Base-by-base conservation (phyloP, 2,888 invertebrate genomes). In the Cosmorhoe ocellata region DNA sequence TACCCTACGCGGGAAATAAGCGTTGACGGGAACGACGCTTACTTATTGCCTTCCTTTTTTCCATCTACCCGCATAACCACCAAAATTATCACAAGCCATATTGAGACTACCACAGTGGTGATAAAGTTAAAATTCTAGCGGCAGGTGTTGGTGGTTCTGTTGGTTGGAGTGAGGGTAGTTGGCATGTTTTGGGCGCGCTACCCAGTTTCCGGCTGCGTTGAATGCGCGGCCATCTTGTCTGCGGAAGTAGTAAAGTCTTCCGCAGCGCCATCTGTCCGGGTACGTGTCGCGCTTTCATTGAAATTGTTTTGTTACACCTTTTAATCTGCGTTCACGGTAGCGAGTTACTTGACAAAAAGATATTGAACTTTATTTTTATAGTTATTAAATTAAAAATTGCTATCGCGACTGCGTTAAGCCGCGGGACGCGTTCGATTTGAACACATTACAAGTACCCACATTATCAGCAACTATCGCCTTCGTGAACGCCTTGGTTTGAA, bases 191-290 rank as follows among this genome's bases (percentile, higher is more conserved):
- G 74, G 76, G 76, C 64, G 71, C 71, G 74, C 69, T 69, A 76
- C 75, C 79, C 79, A 81, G 84, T 81, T 84, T 88, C 87, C 88
- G 79, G 78, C 65, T 71, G 76, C 76, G 74, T 74, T 80, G 80
- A 83, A 80, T 78, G 79, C 74, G 67, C 80, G 77, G 86, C 87
- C 88, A 87, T 88, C 87, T 88, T 88, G 87, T 81, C 79, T 78
- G 67, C 79, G 90, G 90, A 90, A 90, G 89, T 90, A 87, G 89
- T 90, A 90, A 90, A 88, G 82, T 83, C 88, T 90, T 90, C 89
- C 89, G 85, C 63, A 78, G 67, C 77, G 76, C 73, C 78, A 76
- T 73, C 80, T 78, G 81, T 71, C 76, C 72, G 67, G 67, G 68
- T 60, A 56, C 63, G 62, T 56, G 58, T 58, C 58, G 53, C 58